phyloP scores from a whole-genome alignment of 2,888 invertebrate genomes.

The Tortrix viridana region DNA sequence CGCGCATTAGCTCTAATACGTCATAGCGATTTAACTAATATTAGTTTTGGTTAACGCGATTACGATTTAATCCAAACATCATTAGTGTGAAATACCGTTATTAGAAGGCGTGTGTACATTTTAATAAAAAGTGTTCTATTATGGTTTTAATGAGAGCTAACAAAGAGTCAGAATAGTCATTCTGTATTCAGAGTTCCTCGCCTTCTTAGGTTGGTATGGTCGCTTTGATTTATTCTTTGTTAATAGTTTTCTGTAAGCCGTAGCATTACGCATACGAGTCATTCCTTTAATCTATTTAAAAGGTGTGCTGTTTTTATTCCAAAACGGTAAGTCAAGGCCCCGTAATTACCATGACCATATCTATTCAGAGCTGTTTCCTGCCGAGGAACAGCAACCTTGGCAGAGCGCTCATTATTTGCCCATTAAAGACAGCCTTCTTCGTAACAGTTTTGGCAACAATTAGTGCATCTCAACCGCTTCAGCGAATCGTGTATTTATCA shows the following conservation, averaged over 20 bases:
- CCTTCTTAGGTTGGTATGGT: constrained; percentile 30
- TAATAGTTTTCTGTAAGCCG: constrained; percentile 25
- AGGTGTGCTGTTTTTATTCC: constrained; percentile 71
- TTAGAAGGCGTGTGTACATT: not conserved
- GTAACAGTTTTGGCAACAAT: constrained; percentile 65
- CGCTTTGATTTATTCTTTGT: constrained; percentile 33
- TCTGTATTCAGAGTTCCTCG: constrained; percentile 24
- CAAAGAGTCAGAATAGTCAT: constrained; percentile 32
- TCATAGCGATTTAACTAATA: constrained; percentile 43
- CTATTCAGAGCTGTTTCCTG: constrained; percentile 80
- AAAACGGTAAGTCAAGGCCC: constrained; percentile 82
- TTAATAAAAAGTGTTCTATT: not conserved
- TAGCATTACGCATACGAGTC: constrained; percentile 44
- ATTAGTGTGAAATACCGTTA: constrained; percentile 7
- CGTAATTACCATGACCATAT: constrained; percentile 78
- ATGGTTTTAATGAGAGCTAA: constrained; percentile 5
- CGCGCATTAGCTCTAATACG: constrained; percentile 42
- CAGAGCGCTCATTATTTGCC: constrained; percentile 76
- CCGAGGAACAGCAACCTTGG: constrained; percentile 75
- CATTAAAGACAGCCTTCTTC: constrained; percentile 74
- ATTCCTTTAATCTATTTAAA: constrained; percentile 63
- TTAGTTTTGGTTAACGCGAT: constrained; percentile 16
- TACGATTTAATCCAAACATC: constrained; percentile 7
- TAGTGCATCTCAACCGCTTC: constrained; percentile 54
- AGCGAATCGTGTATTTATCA: constrained; percentile 11